Base-by-base conservation (phyloP, 2,888 invertebrate species). In the Drosophila ustulata region DNA sequence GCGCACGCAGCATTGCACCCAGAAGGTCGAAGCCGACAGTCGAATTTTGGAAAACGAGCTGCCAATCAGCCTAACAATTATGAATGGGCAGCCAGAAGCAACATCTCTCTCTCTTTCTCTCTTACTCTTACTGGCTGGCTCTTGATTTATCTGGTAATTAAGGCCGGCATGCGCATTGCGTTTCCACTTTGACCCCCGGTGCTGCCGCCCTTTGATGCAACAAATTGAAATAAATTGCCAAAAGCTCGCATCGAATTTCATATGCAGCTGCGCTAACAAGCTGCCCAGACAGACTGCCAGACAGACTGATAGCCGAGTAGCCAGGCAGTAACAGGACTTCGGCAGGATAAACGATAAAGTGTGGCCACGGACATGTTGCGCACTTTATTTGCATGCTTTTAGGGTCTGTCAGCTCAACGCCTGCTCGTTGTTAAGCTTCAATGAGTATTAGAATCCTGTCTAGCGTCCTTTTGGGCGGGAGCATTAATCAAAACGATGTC, bases 201-300 rank as follows among this genome's bases (percentile, higher is more conserved):
- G 7, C 23, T 23, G 7, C n/a, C 32, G 25, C 25, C 45, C 63
- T 69, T 75, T 75, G 75, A 75, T n/a, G 65, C 71, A 70, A 47
- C 75, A 68, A 78, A 80, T 76, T 78, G 78, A 73, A 70, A 80
- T 80, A 73, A 74, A 78, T 78, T 69, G 70, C 64, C 68, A 74
- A 66, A 78, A 78, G 81, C 70, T 45, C 50, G 41, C 66, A 50
- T 49, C 61, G 69, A 62, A 80, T 66, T 56, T 61, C 67, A 69
- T 58, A 65, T 75, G 77, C 74, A 68, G 47, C 61, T 62, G 57
- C 64, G 64, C 57, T 78, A 75, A 74, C 74, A 64, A 61, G 66
- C 45, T 25, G 46, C 30, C 43, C 43, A 23, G 23, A 7, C 32
- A 25, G 23, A 23, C 18, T 4, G 3, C 11, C 30, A 23, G 43